phyloP scores from a whole-genome alignment of 2,888 invertebrate genomes.

The Liodrosophila aerea region DNA sequence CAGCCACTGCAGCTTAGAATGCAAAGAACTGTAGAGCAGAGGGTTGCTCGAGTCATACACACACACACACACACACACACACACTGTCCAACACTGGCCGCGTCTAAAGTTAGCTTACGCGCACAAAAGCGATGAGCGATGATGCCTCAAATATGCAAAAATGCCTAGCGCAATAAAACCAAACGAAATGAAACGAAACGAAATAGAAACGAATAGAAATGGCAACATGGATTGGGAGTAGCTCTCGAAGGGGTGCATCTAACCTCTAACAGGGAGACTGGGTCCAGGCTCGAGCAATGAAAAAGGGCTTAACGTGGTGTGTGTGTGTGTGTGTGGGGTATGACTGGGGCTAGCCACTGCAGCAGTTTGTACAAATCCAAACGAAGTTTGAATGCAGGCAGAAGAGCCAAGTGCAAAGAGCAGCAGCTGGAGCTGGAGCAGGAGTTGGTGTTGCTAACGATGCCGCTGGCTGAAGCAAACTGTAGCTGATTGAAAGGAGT shows the following conservation, averaged over 20 bases:
- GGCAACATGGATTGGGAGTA: neutral
- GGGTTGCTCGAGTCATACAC: constrained; percentile 11
- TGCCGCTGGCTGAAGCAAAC: constrained; percentile 53
- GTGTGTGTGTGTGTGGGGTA: constrained; percentile 9
- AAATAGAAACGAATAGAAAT: neutral
- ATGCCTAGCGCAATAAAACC: constrained; percentile 78
- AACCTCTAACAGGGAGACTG: no score
- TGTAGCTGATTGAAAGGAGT: constrained; percentile 10
- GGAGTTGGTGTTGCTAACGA: constrained; percentile 56
- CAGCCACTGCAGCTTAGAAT: constrained; percentile 66
- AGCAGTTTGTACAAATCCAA: constrained; percentile 53
- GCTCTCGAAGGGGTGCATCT: neutral
- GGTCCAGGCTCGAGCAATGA: constrained; percentile 30
- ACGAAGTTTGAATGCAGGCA: constrained; percentile 72
- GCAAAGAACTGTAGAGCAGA: constrained; percentile 33
- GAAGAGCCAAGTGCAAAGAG: constrained; percentile 41
- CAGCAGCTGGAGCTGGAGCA: constrained; percentile 3
- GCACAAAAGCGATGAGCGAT: constrained; percentile 79
- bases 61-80: constrained; percentile 1
- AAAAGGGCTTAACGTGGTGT: constrained; percentile 54
- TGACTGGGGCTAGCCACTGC: constrained; percentile 11
- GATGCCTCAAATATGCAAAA: constrained; percentile 78
- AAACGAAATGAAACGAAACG: constrained; percentile 22
- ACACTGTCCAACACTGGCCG: constrained; percentile 9
- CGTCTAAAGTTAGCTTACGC: constrained; percentile 58